Evolutionary conservation across 2,888 invertebrate genomes (phyloP).

Genomic region (Heteropelma amictum): DNA sequence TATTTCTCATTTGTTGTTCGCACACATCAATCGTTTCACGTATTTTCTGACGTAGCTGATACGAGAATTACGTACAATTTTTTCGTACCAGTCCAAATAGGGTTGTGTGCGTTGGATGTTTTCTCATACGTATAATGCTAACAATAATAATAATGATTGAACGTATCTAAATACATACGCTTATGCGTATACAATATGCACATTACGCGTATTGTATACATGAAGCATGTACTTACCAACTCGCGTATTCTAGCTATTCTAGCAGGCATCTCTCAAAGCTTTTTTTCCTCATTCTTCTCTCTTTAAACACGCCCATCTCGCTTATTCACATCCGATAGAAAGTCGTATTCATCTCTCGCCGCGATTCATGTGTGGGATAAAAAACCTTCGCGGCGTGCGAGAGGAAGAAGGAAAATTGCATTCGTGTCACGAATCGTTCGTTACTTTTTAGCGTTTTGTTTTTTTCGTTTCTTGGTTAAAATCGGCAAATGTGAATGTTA

Average conservation of each 20-base stretch:
- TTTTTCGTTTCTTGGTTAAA: background rate
- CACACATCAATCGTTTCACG: background rate
- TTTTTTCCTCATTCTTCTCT: slow-evolving; percentile 20
- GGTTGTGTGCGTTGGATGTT: background rate
- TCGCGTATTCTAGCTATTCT: slow-evolving; percentile 31
- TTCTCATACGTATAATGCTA: background rate
- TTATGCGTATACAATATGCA: background rate
- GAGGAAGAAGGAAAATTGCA: background rate
- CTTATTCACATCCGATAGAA: slow-evolving; percentile 62
- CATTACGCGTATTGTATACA: slow-evolving; percentile 16
- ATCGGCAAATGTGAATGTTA: background rate
- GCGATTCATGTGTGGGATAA: slow-evolving; percentile 65
- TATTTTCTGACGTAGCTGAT: slow-evolving; percentile 11
- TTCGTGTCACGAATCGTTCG: slow-evolving; percentile 15
- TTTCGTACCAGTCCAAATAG: slow-evolving; percentile 5
- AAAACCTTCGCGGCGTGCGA: slow-evolving; percentile 49
- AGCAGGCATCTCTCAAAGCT: slow-evolving; percentile 26
- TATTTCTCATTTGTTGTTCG: slow-evolving; percentile 21
- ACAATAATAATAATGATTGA: slow-evolving; percentile 6
- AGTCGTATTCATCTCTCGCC: slow-evolving; percentile 63
- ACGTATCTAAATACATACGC: background rate
- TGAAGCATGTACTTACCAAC: slow-evolving; percentile 13
- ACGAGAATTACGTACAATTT: slow-evolving; percentile 23
- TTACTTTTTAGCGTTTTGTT: background rate
- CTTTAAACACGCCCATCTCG: slow-evolving; percentile 47